Evolutionary conservation across 1,140 invertebrate genomes (phyloP).

Genomic region (Drosophila navojoa): DNA sequence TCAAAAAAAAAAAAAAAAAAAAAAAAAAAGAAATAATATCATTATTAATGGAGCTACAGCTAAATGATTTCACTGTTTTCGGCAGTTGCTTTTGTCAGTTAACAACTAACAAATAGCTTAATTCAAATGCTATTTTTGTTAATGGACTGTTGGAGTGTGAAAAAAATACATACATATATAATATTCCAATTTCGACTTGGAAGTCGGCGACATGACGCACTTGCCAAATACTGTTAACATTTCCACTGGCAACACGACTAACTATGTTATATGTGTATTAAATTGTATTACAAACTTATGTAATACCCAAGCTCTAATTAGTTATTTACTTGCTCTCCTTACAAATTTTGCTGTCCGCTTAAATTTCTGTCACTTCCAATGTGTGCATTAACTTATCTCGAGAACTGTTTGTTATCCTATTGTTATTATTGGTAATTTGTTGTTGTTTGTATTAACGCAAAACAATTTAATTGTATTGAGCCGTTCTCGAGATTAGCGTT

Average conservation of each 20-base stretch:
- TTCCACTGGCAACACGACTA: neutral
- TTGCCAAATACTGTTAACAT: neutral
- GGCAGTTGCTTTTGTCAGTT: too few relatives aligned
- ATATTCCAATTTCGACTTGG: neutral
- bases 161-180: neutral
- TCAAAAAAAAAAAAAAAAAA: too few relatives aligned
- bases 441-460: neutral
- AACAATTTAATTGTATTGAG: neutral
- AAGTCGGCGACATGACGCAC: neutral
- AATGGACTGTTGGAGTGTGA: neutral
- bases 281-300: neutral
- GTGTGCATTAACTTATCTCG: neutral
- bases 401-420: neutral
- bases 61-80: too few relatives aligned
- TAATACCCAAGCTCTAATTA: neutral
- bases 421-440: too few relatives aligned
- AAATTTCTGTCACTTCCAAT: neutral
- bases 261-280: neutral
- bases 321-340: neutral
- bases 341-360: neutral
- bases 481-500: constrained; percentile 1
- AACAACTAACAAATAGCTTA: too few relatives aligned
- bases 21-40: neutral
- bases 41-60: neutral
- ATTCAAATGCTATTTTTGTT: neutral